Evolutionary conservation across 2,888 invertebrate genomes (phyloP).

Genomic region (Apotomis betuletana): DNA sequence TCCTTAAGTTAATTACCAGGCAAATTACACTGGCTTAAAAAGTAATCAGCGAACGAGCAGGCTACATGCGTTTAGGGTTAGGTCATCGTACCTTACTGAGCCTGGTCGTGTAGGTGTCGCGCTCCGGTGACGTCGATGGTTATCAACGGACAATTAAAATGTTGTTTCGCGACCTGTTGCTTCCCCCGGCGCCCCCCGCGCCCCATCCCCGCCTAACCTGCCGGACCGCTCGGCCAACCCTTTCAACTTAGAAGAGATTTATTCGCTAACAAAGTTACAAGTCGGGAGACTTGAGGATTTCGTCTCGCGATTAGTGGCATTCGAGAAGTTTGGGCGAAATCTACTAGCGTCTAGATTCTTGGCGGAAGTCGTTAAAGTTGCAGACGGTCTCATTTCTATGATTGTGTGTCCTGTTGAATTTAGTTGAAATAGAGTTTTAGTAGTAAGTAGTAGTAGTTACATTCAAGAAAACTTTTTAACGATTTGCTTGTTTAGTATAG

Average conservation of each 20-base stretch:
- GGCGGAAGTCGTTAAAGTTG: not conserved
- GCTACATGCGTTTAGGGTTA: constrained; percentile 70
- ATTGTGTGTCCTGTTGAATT: not conserved
- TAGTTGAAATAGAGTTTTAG: not conserved
- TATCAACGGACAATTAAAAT: constrained; percentile 80
- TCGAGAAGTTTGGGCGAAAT: constrained; percentile 42
- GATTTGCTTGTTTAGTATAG: not conserved
- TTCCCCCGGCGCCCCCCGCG: constrained; percentile 55
- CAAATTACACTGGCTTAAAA: constrained; percentile 42
- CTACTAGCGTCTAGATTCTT: not conserved
- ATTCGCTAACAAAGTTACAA: constrained; percentile 55
- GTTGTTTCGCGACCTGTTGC: constrained; percentile 82
- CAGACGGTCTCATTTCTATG: too few relatives aligned
- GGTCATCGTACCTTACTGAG: constrained; percentile 73
- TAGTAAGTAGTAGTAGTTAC: not conserved
- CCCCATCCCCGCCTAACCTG: constrained; percentile 51
- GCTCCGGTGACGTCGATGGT: constrained; percentile 77
- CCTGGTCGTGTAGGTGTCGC: constrained; percentile 67
- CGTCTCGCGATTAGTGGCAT: constrained; percentile 47
- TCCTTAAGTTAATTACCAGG: constrained; percentile 46
- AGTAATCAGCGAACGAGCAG: constrained; percentile 50
- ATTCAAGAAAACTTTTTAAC: not conserved
- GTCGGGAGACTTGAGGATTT: constrained; percentile 48
- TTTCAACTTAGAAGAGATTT: constrained; percentile 56
- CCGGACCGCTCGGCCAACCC: constrained; percentile 54